Evolutionary conservation across 37 sponge, comb jelly and placozoan genomes (phyloP).

Genomic region (Haliclona indistincta): DNA sequence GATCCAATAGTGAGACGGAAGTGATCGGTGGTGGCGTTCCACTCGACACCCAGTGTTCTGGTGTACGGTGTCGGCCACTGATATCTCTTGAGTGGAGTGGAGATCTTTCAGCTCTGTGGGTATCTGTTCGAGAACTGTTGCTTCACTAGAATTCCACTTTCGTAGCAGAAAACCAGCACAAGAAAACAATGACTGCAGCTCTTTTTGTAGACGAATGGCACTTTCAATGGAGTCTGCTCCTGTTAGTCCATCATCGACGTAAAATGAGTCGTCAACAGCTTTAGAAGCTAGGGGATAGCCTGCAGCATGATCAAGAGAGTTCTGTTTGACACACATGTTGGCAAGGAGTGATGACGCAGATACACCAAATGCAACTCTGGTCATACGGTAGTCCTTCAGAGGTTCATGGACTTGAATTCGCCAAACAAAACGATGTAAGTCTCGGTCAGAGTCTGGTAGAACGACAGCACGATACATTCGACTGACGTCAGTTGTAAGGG

Average conservation of each 20-base stretch:
- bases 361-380: neutral
- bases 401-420: too few species aligned
- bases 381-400: too few species aligned
- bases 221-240: neutral
- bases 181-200: neutral
- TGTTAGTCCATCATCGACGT: slow-evolving; percentile 10
- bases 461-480: too few species aligned
- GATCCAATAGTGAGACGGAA: neutral
- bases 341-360: neutral
- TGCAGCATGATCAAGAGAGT: neutral
- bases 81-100: too few species aligned
- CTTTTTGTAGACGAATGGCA: neutral
- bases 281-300: neutral
- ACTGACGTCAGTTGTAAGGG: neutral
- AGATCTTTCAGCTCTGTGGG: neutral
- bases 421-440: neutral
- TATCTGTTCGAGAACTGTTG: neutral
- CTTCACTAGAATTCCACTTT: neutral
- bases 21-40: neutral
- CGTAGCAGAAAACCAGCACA: neutral
- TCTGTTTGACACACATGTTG: too few species aligned
- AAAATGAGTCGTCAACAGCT: neutral
- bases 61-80: too few species aligned
- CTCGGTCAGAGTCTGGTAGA: neutral
- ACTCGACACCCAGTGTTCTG: neutral